These are phyloP conservation scores for Periophthalmodon schlosseri DNA, from an alignment of 2,113 vertebrate species.

Conservation along the genomic window DNA sequence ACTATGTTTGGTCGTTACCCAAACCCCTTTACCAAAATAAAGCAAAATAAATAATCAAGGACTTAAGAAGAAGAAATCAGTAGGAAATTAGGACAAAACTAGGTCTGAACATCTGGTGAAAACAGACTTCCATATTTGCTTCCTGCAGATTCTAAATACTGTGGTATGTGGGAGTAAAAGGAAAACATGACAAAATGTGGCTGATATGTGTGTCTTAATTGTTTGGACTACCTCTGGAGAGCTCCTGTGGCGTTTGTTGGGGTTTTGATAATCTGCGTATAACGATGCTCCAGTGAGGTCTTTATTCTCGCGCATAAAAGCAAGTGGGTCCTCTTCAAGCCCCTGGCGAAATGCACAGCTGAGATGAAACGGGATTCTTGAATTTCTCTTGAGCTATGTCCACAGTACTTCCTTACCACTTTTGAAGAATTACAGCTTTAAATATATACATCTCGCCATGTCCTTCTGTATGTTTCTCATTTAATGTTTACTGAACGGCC, in stretches of 20 bases:
- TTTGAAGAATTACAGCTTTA: conserved; percentile 23
- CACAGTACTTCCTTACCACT: conserved; percentile 18
- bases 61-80: background rate
- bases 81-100: background rate
- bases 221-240: conserved; percentile 26
- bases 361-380: conserved; percentile 34
- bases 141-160: conserved; percentile 38
- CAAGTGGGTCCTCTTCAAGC: conserved; percentile 14
- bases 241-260: conserved; percentile 20
- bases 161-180: conserved; percentile 27
- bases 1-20: too few relatives aligned
- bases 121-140: conserved; percentile 33
- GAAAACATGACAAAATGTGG: conserved; percentile 16
- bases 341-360: conserved; percentile 17
- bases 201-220: conserved; percentile 38
- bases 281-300: conserved; percentile 40
- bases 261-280: conserved; percentile 43
- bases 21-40: too few relatives aligned
- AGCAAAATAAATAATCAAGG: too few relatives aligned
- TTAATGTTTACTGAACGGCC: background rate
- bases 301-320: conserved; percentile 33
- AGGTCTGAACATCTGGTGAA: background rate
- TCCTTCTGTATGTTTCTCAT: conserved; percentile 12
- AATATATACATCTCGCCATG: background rate
- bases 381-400: conserved; percentile 32